These are phyloP conservation scores for Excalfactoria chinensis DNA, from an alignment of 2,113 vertebrate species.

Conservation along the genomic window DNA sequence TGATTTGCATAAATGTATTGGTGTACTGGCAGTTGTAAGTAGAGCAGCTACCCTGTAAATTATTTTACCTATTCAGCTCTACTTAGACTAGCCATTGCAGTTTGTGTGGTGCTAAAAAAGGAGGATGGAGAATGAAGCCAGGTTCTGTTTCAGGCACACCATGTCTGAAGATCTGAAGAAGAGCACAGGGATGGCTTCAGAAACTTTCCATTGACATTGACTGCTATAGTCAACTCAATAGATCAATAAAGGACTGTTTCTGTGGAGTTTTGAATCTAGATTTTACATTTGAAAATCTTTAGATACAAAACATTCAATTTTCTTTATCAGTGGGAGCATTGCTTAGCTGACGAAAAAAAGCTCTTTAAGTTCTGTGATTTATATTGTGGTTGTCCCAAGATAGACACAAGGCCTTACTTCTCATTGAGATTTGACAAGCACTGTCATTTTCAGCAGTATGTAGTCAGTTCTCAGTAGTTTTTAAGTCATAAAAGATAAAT, in stretches of 20 bases:
- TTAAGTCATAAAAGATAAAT: background rate
- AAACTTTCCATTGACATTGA: background rate
- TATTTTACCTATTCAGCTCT: background rate
- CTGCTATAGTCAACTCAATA: background rate
- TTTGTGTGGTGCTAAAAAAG: background rate
- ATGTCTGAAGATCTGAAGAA: background rate
- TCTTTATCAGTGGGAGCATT: background rate
- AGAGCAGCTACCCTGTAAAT: background rate
- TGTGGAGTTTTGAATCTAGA: background rate
- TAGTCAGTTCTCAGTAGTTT: background rate
- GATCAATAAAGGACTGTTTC: background rate
- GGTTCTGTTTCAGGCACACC: background rate
- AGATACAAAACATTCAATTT: background rate
- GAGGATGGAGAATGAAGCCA: background rate
- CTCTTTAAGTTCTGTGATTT: background rate
- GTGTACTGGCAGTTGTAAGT: background rate
- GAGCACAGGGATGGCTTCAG: background rate
- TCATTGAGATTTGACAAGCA: background rate
- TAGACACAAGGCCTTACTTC: background rate
- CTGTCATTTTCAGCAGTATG: background rate
- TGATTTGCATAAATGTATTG: background rate
- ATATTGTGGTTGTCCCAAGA: background rate
- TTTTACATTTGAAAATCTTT: background rate
- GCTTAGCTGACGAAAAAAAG: background rate
- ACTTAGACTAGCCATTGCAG: background rate